A percentile compares a stretch with the other conserved stretches of the same genome.
These are phyloP conservation scores for Eupithecia subumbrata DNA, from an alignment of 2,888 invertebrate species.

Conservation along the genomic window DNA sequence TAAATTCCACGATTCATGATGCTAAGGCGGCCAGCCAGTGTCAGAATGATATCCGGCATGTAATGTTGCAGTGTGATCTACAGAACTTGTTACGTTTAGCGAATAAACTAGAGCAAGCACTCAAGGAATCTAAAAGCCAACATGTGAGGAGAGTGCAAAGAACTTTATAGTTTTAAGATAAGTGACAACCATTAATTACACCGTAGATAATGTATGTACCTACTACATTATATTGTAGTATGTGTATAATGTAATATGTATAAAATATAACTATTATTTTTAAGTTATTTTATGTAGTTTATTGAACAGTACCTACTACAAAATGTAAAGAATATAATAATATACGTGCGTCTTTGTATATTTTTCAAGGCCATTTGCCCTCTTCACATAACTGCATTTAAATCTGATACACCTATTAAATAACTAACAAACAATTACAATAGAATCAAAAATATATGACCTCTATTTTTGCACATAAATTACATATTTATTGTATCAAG, in stretches of 20 bases:
- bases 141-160: slow-evolving; percentile 83
- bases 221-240: no score
- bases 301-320: background rate
- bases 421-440: no score
- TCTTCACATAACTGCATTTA: background rate
- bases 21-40: slow-evolving; percentile 76
- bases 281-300: background rate
- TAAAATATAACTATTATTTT: background rate
- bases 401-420: background rate
- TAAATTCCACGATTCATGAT: slow-evolving; percentile 65
- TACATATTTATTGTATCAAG: no score
- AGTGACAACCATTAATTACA: background rate
- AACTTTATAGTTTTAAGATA: slow-evolving; percentile 54
- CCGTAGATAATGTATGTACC: background rate
- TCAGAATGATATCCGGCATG: slow-evolving; percentile 68
- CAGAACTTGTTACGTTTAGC: slow-evolving; percentile 82
- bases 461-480: no score
- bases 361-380: background rate
- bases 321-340: background rate
- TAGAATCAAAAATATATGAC: no score
- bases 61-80: slow-evolving; percentile 81
- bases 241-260: background rate
- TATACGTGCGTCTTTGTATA: background rate
- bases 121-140: slow-evolving; percentile 83
- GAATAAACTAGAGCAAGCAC: slow-evolving; percentile 81